Evolutionary conservation across 30 jellyfish, hydroid and myxozoan genomes (phyloP).

Genomic region (Pseudorhiza aurosa): DNA sequence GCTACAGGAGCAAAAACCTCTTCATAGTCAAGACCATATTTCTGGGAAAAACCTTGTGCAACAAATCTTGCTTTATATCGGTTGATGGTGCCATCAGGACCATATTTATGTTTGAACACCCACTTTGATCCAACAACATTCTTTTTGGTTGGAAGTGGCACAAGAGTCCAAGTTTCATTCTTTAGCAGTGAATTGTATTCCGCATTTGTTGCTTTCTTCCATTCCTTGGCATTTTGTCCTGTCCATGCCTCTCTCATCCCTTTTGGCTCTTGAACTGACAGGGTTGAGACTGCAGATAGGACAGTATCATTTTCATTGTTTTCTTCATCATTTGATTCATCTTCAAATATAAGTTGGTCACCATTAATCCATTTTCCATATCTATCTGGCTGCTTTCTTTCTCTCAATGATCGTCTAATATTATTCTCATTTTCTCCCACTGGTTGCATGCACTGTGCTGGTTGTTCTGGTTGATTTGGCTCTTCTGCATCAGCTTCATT

Average conservation of each 20-base stretch:
- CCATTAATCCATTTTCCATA: too few species aligned
- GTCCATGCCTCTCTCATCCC: constrained; percentile 26
- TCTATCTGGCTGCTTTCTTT: too few species aligned
- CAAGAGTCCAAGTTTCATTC: constrained; percentile 31
- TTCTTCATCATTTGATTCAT: too few species aligned
- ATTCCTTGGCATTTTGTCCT: constrained; percentile 19
- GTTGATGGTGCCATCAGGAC: constrained; percentile 6
- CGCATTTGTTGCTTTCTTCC: constrained; percentile 15
- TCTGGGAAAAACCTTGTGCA: constrained; percentile 32
- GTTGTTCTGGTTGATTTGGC: too few species aligned
- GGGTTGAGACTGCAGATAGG: too few species aligned
- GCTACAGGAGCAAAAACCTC: constrained; percentile 43
- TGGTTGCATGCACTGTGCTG: too few species aligned
- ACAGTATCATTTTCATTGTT: too few species aligned
- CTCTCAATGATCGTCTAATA: too few species aligned
- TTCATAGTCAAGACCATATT: constrained; percentile 32
- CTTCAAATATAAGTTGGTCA: too few species aligned
- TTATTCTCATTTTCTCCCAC: too few species aligned
- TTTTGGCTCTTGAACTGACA: constrained; percentile 51
- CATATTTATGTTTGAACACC: constrained; percentile 25
- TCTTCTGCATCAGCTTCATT: too few species aligned
- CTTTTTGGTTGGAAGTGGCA: too few species aligned
- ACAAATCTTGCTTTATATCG: constrained; percentile 39
- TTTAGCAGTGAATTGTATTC: constrained; percentile 16
- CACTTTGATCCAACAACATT: constrained; percentile 18